Evolutionary conservation across 2,888 invertebrate species (phyloP), one percentile per base, ranked within the genome.

Genomic region (Marronus borbonicus): DNA sequence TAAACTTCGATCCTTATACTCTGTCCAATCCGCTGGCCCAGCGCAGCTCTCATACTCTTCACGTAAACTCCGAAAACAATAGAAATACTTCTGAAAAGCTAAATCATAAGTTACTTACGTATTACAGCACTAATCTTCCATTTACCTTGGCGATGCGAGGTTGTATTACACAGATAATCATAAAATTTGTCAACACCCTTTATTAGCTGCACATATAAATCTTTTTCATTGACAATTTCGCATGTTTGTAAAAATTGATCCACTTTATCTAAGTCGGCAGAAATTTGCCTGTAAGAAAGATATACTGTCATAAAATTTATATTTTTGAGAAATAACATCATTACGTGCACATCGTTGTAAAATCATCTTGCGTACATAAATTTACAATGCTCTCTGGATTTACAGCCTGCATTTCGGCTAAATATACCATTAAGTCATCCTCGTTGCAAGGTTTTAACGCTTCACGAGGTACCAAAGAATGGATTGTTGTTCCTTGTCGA

Each of bases 1-100:
- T 76, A 86, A 84, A n/a, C 83, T 81, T 52, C 85, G 81, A 77
- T 89, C 89, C 28, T 84, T 82, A 70, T 88, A 87, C 84, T 91
- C 91, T 80, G 88, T 90, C 91, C 91, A 92, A 84, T 91, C 91
- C 1, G 90, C 87, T 3, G 89, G 87, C 0, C 90, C 91, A 81
- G 88, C 88, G 80, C 91, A 92, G 80, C 89, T 89, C 66, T 89
- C 88, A 81, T 89, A 90, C 80, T 91, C 90, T 31, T 89, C 88
- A 50, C 88, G 88, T 44, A 91, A 83, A 77, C 90, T 88, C 31
- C 86, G 86, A 36, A 89, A 82, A 81, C 91, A 91, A 14, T 82
- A 80, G 52, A 86, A 87, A 66, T 89, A 83, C 36, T 86, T 83
- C 76, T 80, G 83, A 65, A 90, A 86, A 72, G 84, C 89, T 85